These are phyloP conservation scores for Chiridota heheva DNA, from an alignment of 35 echinoderm and acorn worm genomes.

Conservation along the genomic window DNA sequence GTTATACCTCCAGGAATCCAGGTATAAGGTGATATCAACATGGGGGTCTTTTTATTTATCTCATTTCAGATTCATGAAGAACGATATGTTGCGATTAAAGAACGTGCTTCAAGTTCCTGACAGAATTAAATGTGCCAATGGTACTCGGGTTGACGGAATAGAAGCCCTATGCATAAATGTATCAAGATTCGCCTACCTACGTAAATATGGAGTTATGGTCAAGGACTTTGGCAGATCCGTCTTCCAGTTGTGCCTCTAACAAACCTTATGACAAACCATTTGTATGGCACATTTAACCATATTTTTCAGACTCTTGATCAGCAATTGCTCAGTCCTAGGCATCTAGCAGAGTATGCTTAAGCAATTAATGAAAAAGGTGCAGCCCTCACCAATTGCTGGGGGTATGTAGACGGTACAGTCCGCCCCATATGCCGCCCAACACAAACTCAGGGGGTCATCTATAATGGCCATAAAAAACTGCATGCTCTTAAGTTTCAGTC, in stretches of 20 bases:
- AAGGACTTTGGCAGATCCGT: constrained; percentile 15
- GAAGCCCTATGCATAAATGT: too few species aligned
- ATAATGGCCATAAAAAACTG: constrained; percentile 62
- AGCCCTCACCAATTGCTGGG: constrained; percentile 45
- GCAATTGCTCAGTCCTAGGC: background rate
- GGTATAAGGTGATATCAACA: too few species aligned
- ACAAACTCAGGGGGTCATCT: constrained; percentile 14
- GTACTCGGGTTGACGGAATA: too few species aligned
- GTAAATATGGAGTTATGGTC: constrained; percentile 23
- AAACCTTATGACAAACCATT: constrained; percentile 8
- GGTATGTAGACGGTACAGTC: constrained; percentile 51
- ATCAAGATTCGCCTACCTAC: too few species aligned
- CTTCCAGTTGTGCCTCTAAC: constrained; percentile 9
- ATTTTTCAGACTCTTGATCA: constrained; percentile 1
- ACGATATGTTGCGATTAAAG: too few species aligned
- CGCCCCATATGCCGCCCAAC: constrained; percentile 39
- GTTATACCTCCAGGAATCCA: too few species aligned
- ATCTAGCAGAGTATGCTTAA: constrained; percentile 10
- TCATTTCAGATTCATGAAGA: too few species aligned
- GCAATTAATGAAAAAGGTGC: constrained; percentile 34
- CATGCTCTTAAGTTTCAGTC: too few species aligned
- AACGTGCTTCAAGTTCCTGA: too few species aligned
- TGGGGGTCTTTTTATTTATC: too few species aligned
- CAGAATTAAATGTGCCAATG: too few species aligned
- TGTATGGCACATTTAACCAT: constrained; percentile 15